Base-by-base conservation (phyloP, 2,113 vertebrate species). In the Istiophorus platypterus region DNA sequence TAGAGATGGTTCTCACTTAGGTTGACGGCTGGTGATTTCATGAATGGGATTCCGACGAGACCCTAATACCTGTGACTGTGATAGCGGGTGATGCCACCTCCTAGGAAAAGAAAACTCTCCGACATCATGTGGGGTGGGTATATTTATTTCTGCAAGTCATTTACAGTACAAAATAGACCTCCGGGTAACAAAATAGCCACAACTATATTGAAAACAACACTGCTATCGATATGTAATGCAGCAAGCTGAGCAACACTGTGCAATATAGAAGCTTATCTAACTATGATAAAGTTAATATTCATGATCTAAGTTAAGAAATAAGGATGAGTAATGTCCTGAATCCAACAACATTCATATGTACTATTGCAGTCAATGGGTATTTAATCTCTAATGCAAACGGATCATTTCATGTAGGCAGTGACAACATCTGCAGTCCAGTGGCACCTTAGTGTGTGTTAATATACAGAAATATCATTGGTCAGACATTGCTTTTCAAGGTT, bases 121-220 rank as follows among this genome's bases (percentile, higher is more conserved):
- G 63, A 85, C 87, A 80, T 83, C 78, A 87, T 80, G 73, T 76
- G 81, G 62, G 26, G 31, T 20, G 52, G 74, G 26, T 88, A 91
- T 91, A 88, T 93, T 94, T 94, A 91, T 91, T 94, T 92, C 83
- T 64, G 90, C 63, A 87, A 90, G 87, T 93, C 88, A 89, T 91
- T 85, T 88, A 88, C 90, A 80, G 85, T 95, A 91, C 94, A 94
- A 94, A 94, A 94, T 93, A 92, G 89, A 94, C 86, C 85, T 93
- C 87, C 89, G 74, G 56, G 85, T 93, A 92, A 93, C 92, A 94
- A 95, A 92, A 95, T 93, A 93, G 88, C 90, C 89, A 93, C 85
- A 66, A 86, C 64, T 90, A 91, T 87, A 89, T 81, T 80, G 51
- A 80, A 88, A 93, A 90, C 89, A 90, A 84, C 87, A 88, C 76